Conservation (phyloP, 2,888 invertebrate species). For the Lycaena phlaeas region DNA sequence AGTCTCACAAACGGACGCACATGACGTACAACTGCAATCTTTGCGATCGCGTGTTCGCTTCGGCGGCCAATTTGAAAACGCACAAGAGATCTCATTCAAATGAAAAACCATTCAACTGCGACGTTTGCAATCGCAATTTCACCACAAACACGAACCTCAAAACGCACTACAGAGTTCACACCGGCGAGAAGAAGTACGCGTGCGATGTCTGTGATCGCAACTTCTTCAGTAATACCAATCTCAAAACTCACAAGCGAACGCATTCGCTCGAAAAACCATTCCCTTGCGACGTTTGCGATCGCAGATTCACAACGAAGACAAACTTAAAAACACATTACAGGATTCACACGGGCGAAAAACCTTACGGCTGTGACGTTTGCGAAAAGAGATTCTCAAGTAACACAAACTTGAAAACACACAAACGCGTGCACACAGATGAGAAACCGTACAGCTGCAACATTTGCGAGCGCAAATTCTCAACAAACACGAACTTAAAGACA, state of each 20-base stretch:
- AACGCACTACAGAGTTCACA: neutral
- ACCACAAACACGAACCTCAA: neutral
- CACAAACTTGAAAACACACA: slow-evolving; percentile 1
- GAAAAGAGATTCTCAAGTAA: neutral
- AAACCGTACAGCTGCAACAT: slow-evolving; percentile 2
- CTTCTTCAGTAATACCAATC: slow-evolving; percentile 2
- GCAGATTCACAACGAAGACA: neutral
- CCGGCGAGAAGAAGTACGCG: neutral
- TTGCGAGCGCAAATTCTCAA: neutral
- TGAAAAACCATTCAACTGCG: neutral
- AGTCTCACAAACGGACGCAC: neutral
- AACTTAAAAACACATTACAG: slow-evolving; percentile 3
- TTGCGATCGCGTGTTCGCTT: neutral
- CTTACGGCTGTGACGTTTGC: neutral
- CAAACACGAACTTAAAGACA: neutral
- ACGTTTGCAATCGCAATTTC: neutral
- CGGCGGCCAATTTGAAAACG: neutral
- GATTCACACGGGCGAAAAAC: slow-evolving; percentile 3
- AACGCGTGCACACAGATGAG: slow-evolving; percentile 2
- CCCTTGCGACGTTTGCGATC: neutral
- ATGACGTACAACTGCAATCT: neutral
- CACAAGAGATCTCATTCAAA: neutral
- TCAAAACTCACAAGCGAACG: slow-evolving; percentile 1
- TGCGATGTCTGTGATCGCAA: slow-evolving; percentile 1
- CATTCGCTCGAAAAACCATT: neutral